Conservation (phyloP, 2,888 invertebrate genomes). For the Hydrotaea cyrtoneurina region DNA sequence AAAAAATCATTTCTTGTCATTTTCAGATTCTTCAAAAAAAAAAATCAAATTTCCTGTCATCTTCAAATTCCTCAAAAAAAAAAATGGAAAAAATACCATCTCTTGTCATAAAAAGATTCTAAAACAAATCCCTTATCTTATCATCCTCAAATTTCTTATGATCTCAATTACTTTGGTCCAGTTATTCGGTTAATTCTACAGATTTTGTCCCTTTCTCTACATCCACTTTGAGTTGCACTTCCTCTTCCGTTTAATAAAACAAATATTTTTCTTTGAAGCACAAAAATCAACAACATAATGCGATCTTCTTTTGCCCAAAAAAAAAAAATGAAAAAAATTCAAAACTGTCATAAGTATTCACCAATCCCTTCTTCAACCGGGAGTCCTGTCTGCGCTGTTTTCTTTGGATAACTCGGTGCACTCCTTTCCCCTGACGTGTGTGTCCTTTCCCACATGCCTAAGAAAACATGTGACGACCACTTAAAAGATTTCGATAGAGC, state of each 20-base stretch:
- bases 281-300: not conserved
- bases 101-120: no score
- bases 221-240: constrained; percentile 51
- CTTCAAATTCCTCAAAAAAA: no score
- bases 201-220: not conserved
- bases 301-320: constrained; percentile 41
- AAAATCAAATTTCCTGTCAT: no score
- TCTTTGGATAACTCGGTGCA: not conserved
- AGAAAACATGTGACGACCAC: not conserved
- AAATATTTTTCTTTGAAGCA: constrained; percentile 50
- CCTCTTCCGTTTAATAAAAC: constrained; percentile 62
- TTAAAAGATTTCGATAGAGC: not conserved
- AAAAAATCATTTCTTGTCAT: no score
- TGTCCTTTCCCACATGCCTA: no score
- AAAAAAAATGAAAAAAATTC: not conserved
- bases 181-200: no score
- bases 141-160: no score
- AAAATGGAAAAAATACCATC: no score
- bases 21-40: no score
- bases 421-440: no score
- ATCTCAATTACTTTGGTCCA: not conserved
- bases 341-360: not conserved
- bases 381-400: not conserved
- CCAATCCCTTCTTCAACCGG: not conserved
- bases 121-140: no score